A percentile compares a stretch with the other conserved stretches of the same genome.
These are phyloP conservation scores for Lampris megalopsis DNA, from an alignment of 2,113 vertebrate genomes.

Conservation along the genomic window DNA sequence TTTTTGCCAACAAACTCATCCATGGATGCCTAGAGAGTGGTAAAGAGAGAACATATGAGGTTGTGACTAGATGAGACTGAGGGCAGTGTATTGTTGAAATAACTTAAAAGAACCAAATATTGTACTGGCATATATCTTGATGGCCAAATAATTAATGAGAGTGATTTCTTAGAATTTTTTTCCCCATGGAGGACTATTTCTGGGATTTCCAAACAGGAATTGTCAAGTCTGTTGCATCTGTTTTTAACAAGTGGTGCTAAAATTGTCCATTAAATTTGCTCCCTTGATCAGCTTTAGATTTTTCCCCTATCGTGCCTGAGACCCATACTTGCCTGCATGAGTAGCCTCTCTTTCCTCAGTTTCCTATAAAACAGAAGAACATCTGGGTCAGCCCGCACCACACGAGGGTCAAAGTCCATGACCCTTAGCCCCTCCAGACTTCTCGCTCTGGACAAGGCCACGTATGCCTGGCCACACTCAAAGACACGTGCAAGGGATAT, in stretches of 20 bases:
- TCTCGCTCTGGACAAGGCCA: conserved; percentile 92
- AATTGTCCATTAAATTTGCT: too few species aligned
- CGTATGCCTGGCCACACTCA: conserved; percentile 95
- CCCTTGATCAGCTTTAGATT: neutral
- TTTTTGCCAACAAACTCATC: conserved; percentile 71
- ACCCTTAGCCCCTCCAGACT: conserved; percentile 91
- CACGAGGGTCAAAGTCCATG: conserved; percentile 91
- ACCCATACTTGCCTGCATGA: conserved; percentile 79
- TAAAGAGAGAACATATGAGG: conserved; percentile 4
- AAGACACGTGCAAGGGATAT: conserved; percentile 94
- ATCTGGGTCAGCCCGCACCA: conserved; percentile 89
- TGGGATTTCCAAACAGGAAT: too few species aligned
- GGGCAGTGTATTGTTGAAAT: too few species aligned
- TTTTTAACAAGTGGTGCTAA: neutral
- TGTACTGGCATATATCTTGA: too few species aligned
- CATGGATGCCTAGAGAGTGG: conserved; percentile 76
- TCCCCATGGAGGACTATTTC: too few species aligned
- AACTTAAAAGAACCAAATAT: too few species aligned
- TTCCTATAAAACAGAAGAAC: conserved; percentile 89
- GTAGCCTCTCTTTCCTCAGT: conserved; percentile 79
- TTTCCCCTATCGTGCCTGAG: neutral
- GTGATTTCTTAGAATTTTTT: too few species aligned
- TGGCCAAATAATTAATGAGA: too few species aligned
- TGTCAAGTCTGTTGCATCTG: too few species aligned
- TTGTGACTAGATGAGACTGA: too few species aligned